phyloP scores from a whole-genome alignment of 2,113 vertebrate species.

The Ciconia boyciana region DNA sequence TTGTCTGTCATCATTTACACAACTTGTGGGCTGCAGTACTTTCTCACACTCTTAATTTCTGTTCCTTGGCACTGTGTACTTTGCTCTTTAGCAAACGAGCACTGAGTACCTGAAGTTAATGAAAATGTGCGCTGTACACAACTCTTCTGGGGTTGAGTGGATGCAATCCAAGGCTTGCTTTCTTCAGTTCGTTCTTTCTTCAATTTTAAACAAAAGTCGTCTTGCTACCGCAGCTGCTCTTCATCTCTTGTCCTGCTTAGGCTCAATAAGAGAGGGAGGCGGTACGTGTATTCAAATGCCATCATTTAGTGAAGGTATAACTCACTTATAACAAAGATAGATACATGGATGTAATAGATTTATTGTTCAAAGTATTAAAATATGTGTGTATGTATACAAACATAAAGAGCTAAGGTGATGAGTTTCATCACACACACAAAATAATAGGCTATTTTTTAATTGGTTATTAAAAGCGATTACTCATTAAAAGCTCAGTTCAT shows the following conservation, averaged over 20 bases:
- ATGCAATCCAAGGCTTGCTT: neutral
- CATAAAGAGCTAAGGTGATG: neutral
- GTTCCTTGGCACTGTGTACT: neutral
- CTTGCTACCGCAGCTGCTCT: neutral
- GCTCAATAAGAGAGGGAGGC: neutral
- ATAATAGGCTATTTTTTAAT: neutral
- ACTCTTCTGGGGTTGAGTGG: neutral
- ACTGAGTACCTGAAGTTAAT: neutral
- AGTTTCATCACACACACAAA: neutral
- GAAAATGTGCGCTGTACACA: neutral
- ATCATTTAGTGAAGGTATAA: neutral
- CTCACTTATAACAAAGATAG: neutral
- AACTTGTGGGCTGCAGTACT: neutral
- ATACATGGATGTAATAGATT: neutral
- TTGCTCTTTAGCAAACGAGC: neutral
- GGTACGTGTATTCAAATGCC: neutral
- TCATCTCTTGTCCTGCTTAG: neutral
- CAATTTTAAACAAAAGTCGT: neutral
- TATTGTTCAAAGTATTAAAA: neutral
- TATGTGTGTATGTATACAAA: neutral
- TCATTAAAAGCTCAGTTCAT: conserved; percentile 22
- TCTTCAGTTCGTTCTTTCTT: neutral
- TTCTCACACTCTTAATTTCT: neutral
- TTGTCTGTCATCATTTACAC: neutral
- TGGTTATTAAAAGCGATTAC: neutral